Percentiles rank a stretch among this genome's conserved stretches.
Conservation (phyloP, 2,888 invertebrate species). For the Xylota sylvarum region DNA sequence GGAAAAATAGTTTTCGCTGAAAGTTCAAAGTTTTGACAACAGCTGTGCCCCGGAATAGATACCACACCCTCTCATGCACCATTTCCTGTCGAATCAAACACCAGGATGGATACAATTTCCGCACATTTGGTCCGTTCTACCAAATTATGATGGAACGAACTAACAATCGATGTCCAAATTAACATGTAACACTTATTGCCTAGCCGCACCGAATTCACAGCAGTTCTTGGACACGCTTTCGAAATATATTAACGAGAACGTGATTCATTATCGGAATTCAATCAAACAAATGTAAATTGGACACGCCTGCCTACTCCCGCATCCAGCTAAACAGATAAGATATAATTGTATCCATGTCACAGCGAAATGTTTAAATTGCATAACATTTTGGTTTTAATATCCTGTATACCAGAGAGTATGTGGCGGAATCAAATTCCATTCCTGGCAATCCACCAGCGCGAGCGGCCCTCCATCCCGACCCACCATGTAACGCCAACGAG, state of each 20-base stretch:
- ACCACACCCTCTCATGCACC: not conserved
- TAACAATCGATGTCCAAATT: conserved; percentile 61
- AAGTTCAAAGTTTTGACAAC: not conserved
- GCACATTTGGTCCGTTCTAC: conserved; percentile 26
- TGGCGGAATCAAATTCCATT: conserved; percentile 3
- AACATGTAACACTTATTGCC: conserved; percentile 48
- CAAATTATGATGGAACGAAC: conserved; percentile 57
- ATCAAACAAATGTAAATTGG: conserved; percentile 58
- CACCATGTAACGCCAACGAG: conserved; percentile 1
- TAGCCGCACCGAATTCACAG: conserved; percentile 11
- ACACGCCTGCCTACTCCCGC: conserved; percentile 25
- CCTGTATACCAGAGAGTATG: conserved; percentile 11
- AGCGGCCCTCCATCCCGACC: not conserved
- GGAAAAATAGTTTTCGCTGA: not conserved
- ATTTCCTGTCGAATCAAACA: conserved; percentile 22
- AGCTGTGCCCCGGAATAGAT: not conserved
- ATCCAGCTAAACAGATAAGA: conserved; percentile 35
- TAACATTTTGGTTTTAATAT: conserved; percentile 57
- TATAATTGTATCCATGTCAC: conserved; percentile 43
- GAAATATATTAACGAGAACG: conserved; percentile 14
- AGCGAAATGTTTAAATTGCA: conserved; percentile 48
- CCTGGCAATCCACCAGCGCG: conserved; percentile 14
- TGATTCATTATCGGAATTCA: conserved; percentile 56
- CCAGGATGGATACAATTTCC: conserved; percentile 62
- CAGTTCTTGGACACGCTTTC: not conserved